These are phyloP conservation scores for Petrolisthes manimaculis DNA, from an alignment of 2,888 invertebrate species.

Conservation along the genomic window DNA sequence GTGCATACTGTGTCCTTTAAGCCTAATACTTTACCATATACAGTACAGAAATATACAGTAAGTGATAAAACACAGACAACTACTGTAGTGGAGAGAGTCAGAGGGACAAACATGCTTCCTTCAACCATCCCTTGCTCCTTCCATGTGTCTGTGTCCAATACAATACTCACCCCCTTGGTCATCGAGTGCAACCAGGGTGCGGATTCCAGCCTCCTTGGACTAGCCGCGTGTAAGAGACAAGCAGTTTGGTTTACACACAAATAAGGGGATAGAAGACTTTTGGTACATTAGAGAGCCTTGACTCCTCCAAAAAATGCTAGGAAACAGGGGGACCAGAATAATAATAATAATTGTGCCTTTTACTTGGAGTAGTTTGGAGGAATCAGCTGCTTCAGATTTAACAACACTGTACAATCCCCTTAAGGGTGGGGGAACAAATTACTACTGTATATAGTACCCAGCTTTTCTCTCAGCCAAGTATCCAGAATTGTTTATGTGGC, in stretches of 20 bases:
- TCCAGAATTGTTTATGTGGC: no score
- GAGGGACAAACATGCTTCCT: neutral
- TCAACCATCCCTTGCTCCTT: neutral
- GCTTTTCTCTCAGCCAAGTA: no score
- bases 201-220: slow-evolving; percentile 99
- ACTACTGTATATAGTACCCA: no score
- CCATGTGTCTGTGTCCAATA: neutral
- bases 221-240: slow-evolving; percentile 69
- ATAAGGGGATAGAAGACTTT: neutral
- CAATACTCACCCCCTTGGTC: slow-evolving; percentile 99
- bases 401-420: neutral
- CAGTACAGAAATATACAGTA: neutral
- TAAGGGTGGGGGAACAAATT: no score
- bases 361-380: no score
- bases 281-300: no score
- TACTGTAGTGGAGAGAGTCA: neutral
- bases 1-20: no score
- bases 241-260: neutral
- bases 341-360: no score
- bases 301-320: neutral
- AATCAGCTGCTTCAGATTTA: no score
- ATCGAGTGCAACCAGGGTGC: slow-evolving; percentile 99
- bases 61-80: neutral
- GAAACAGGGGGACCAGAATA: no score
- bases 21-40: no score